Evolutionary conservation across 1,140 invertebrate genomes (phyloP).

Genomic region (Tetraneura akinire): DNA sequence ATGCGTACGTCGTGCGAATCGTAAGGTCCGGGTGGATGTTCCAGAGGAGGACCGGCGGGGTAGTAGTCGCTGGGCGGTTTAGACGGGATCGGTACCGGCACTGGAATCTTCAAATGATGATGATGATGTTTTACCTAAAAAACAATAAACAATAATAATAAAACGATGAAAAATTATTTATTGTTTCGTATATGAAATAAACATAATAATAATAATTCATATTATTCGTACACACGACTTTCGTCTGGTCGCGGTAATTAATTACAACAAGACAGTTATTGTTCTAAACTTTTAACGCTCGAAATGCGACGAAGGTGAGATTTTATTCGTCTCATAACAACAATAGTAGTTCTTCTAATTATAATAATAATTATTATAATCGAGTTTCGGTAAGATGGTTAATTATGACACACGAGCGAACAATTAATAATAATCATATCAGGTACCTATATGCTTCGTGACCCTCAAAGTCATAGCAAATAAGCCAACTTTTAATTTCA

Average conservation of each 20-base stretch:
- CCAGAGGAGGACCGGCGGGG: constrained; percentile 26
- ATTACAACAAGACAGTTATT: neutral
- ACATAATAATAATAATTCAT: no score
- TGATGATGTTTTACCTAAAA: constrained; percentile 63
- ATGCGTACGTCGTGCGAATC: constrained; percentile 26
- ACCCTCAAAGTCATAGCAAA: neutral
- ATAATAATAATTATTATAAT: neutral
- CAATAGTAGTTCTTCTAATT: no score
- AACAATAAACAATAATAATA: neutral
- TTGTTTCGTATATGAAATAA: no score
- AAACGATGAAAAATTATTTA: no score
- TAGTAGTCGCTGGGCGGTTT: constrained; percentile 46
- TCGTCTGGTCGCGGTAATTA: neutral
- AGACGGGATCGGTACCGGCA: constrained; percentile 59
- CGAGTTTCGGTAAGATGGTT: neutral
- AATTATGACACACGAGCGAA: neutral
- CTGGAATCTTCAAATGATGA: constrained; percentile 63
- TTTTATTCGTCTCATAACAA: no score
- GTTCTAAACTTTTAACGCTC: no score
- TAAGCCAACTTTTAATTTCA: neutral
- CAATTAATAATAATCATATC: no score
- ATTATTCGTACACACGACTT: no score
- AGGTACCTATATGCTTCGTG: neutral
- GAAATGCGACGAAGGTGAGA: no score
- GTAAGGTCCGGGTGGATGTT: constrained; percentile 40